A percentile compares a stretch with the other conserved stretches of the same genome.
Conservation (phyloP, 2,888 invertebrate species). For the Eupsilia transversa region DNA sequence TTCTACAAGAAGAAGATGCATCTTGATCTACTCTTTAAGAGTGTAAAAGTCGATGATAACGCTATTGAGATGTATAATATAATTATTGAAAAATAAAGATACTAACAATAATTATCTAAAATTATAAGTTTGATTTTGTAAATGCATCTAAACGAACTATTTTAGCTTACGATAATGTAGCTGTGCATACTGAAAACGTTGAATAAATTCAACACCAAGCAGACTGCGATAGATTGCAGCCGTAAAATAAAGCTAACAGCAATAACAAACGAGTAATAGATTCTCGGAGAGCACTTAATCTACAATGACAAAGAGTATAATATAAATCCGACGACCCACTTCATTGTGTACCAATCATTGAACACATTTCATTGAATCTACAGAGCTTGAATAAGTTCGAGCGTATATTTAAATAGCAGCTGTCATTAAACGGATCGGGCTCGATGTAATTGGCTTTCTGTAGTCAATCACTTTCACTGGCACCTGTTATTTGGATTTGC, state of each 20-base stretch:
- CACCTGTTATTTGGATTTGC: constrained; percentile 61
- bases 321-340: constrained; percentile 20
- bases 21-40: not conserved
- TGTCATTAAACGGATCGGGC: constrained; percentile 48
- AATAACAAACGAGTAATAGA: not conserved
- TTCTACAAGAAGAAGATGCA: not conserved
- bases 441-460: constrained; percentile 66
- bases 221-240: not conserved
- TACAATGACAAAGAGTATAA: constrained; percentile 2
- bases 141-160: not conserved
- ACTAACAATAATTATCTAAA: not conserved
- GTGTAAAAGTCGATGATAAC: not conserved
- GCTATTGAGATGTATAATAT: not conserved
- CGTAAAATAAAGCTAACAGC: not conserved
- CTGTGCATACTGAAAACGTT: not conserved
- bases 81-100: not conserved
- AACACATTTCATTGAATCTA: constrained; percentile 20
- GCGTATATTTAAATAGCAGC: constrained; percentile 43
- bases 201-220: not conserved
- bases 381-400: constrained; percentile 30
- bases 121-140: not conserved
- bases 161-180: not conserved
- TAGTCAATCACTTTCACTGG: constrained; percentile 65
- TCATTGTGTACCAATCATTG: constrained; percentile 28
- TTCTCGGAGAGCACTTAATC: not conserved